phyloP scores from a whole-genome alignment of 2,797 vertebrate genomes.

The Xiphophorus birchmanni region DNA sequence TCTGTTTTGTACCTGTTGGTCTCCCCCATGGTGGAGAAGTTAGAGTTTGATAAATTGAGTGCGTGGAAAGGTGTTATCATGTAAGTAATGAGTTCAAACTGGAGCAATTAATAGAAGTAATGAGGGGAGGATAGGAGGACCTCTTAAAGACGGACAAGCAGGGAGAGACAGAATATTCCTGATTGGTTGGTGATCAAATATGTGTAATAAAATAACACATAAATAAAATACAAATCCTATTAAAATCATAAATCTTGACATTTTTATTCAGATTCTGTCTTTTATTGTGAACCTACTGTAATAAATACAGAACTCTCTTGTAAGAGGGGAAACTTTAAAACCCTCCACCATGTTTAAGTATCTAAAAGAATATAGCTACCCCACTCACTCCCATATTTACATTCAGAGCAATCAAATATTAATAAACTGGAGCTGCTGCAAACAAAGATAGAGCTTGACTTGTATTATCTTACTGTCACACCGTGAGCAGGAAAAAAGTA shows the following conservation, averaged over 20 bases:
- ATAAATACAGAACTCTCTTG: background rate
- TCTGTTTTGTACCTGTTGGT: background rate
- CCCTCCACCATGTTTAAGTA: background rate
- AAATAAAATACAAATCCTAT: too few relatives aligned
- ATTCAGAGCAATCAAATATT: background rate
- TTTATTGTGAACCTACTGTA: background rate
- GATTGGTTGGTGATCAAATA: too few relatives aligned
- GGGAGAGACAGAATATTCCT: too few relatives aligned
- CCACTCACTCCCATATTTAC: background rate
- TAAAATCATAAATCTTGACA: too few relatives aligned
- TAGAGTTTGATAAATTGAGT: background rate
- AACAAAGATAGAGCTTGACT: background rate
- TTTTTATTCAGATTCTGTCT: background rate
- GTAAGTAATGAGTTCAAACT: too few relatives aligned
- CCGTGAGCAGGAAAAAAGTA: background rate
- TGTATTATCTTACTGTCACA: background rate
- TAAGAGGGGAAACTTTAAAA: background rate
- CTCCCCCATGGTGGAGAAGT: background rate
- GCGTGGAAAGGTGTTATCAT: too few relatives aligned
- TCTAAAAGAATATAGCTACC: background rate
- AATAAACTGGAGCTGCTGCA: background rate
- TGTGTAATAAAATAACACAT: too few relatives aligned
- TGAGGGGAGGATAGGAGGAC: too few relatives aligned
- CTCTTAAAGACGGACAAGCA: too few relatives aligned
- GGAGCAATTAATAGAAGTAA: too few relatives aligned